Conservation (phyloP, 2,113 vertebrate species). For the Xenotilapia leptura region DNA sequence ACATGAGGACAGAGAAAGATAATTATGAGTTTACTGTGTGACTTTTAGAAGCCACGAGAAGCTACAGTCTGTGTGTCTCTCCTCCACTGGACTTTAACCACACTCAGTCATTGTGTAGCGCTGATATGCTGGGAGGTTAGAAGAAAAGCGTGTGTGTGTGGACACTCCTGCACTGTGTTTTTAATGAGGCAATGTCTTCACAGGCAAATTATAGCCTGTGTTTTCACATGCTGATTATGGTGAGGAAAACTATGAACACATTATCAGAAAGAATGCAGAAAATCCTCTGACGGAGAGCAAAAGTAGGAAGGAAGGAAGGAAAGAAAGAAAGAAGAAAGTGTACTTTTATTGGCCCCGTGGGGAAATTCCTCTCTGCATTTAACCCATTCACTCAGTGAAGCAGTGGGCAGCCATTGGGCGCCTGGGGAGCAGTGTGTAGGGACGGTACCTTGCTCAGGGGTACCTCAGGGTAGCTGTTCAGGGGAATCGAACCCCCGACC, state of each 20-base stretch:
- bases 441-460: no score
- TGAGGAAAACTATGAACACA: conserved; percentile 10
- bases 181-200: conserved; percentile 18
- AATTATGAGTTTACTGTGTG: neutral
- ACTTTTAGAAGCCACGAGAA: neutral
- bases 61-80: neutral
- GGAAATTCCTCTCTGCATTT: no score
- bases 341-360: no score
- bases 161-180: neutral
- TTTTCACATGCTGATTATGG: conserved; percentile 46
- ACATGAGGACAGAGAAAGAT: neutral
- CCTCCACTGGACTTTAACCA: neutral
- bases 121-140: neutral
- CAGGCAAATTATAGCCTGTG: conserved; percentile 42
- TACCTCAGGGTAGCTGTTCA: no score
- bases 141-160: neutral
- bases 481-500: no score
- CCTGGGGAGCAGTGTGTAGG: no score
- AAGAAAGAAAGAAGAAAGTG: no score
- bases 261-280: conserved; percentile 44
- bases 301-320: neutral
- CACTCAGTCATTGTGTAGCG: neutral
- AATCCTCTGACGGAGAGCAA: neutral
- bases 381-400: no score
- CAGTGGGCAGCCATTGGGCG: no score